Percentiles rank a stretch among this genome's conserved stretches.
These are phyloP conservation scores for Drosophila emarginata DNA, from an alignment of 2,888 invertebrate species.

Conservation along the genomic window DNA sequence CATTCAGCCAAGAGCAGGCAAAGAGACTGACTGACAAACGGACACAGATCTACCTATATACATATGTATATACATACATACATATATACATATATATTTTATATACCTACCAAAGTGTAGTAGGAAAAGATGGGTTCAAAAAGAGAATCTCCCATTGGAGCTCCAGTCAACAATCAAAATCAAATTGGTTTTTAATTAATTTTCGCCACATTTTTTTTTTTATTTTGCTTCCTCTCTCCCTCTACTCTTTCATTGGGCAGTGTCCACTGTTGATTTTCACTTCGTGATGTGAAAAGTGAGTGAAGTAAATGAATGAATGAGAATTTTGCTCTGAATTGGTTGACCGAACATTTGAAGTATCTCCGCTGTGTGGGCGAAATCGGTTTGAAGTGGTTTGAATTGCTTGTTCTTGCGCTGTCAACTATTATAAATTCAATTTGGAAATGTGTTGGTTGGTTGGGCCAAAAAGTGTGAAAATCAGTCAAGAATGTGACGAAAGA, in stretches of 20 bases:
- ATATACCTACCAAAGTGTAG: background rate
- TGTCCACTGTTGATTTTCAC: constrained; percentile 1
- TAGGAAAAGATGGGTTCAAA: constrained; percentile 2
- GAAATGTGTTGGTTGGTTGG: constrained; percentile 48
- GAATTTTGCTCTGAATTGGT: constrained; percentile 44
- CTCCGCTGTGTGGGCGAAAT: constrained; percentile 8
- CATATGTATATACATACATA: too few relatives aligned
- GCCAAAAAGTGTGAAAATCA: background rate
- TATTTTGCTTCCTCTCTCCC: constrained; percentile 20
- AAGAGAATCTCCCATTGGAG: background rate
- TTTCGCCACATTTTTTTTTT: constrained; percentile 70
- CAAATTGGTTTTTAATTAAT: constrained; percentile 77
- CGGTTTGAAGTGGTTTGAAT: constrained; percentile 16
- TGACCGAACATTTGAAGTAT: constrained; percentile 20
- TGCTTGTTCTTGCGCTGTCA: constrained; percentile 46
- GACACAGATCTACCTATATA: constrained; percentile 7
- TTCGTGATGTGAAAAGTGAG: constrained; percentile 38
- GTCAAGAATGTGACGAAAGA: background rate
- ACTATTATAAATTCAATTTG: constrained; percentile 76
- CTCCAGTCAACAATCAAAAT: constrained; percentile 70
- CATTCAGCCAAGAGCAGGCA: constrained; percentile 46
- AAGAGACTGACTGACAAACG: constrained; percentile 18
- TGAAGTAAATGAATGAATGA: constrained; percentile 45
- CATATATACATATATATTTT: too few relatives aligned
- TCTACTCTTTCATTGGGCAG: constrained; percentile 1